Percentiles rank a stretch among this genome's conserved stretches.
Evolutionary conservation across 2,888 invertebrate species (phyloP).

Genomic region (Nephrotoma flavescens): DNA sequence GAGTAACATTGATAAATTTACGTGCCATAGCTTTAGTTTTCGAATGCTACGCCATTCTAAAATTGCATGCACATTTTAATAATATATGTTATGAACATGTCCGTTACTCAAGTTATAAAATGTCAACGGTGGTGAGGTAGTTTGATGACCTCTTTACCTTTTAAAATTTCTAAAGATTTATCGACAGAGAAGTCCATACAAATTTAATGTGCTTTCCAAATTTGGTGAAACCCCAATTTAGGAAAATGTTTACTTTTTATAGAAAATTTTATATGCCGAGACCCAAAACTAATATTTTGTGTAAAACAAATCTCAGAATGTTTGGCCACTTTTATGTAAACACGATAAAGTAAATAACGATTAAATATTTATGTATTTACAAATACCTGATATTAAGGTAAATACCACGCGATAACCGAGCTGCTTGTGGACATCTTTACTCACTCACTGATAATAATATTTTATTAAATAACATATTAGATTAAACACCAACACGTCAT

Average conservation of each 20-base stretch:
- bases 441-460: neutral
- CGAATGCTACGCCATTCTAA: neutral
- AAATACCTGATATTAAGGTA: neutral
- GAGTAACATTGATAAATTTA: neutral
- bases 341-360: neutral
- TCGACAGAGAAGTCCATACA: neutral
- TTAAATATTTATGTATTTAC: neutral
- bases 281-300: neutral
- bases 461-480: neutral
- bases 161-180: neutral
- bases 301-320: neutral
- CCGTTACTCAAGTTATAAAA: neutral
- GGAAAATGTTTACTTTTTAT: neutral
- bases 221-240: neutral
- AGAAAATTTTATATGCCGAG: neutral
- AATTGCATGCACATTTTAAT: neutral
- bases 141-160: neutral
- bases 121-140: neutral
- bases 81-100: neutral
- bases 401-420: neutral
- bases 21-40: neutral
- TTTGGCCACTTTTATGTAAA: neutral
- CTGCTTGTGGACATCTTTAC: neutral
- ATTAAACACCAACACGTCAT: neutral
- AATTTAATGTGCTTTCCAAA: neutral